Evolutionary conservation across 2,797 vertebrate species (phyloP).

Genomic region (Leptoclinus maculatus): DNA sequence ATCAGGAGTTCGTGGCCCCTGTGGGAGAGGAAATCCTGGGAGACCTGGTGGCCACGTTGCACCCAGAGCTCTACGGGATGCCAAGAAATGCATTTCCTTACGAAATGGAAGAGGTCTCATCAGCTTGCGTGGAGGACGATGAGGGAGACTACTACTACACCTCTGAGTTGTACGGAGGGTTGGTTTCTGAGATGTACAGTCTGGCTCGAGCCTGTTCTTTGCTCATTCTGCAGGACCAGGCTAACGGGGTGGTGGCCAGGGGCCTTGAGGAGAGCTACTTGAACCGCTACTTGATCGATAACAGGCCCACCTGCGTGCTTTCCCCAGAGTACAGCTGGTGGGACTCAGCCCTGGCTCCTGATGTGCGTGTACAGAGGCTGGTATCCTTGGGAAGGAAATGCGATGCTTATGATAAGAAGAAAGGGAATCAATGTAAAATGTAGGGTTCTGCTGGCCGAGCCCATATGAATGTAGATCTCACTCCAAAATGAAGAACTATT

Average conservation of each 20-base stretch:
- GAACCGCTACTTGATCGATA: slow-evolving; percentile 83
- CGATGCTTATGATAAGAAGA: slow-evolving; percentile 50
- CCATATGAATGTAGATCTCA: background rate
- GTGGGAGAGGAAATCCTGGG: slow-evolving; percentile 84
- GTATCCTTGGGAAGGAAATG: slow-evolving; percentile 79
- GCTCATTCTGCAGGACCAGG: slow-evolving; percentile 79
- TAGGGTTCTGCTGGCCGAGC: slow-evolving; percentile 7
- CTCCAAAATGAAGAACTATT: background rate
- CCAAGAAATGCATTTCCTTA: slow-evolving; percentile 62
- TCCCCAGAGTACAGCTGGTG: slow-evolving; percentile 89
- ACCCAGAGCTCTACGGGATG: slow-evolving; percentile 77
- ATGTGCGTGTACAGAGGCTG: slow-evolving; percentile 73
- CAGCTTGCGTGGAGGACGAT: slow-evolving; percentile 64
- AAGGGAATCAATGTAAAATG: slow-evolving; percentile 33
- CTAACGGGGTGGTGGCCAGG: slow-evolving; percentile 58
- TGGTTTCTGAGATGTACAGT: slow-evolving; percentile 74
- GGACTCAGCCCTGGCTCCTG: slow-evolving; percentile 66
- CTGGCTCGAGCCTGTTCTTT: slow-evolving; percentile 75
- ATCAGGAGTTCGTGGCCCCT: slow-evolving; percentile 82
- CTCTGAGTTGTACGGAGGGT: slow-evolving; percentile 83
- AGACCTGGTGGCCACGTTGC: slow-evolving; percentile 80
- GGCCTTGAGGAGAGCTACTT: slow-evolving; percentile 84
- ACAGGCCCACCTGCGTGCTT: slow-evolving; percentile 81
- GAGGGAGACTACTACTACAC: slow-evolving; percentile 86
- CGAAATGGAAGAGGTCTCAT: slow-evolving; percentile 59